A percentile compares a stretch with the other conserved stretches of the same genome.
Conservation (phyloP, 2,888 invertebrate genomes). For the Hyalella azteca region DNA sequence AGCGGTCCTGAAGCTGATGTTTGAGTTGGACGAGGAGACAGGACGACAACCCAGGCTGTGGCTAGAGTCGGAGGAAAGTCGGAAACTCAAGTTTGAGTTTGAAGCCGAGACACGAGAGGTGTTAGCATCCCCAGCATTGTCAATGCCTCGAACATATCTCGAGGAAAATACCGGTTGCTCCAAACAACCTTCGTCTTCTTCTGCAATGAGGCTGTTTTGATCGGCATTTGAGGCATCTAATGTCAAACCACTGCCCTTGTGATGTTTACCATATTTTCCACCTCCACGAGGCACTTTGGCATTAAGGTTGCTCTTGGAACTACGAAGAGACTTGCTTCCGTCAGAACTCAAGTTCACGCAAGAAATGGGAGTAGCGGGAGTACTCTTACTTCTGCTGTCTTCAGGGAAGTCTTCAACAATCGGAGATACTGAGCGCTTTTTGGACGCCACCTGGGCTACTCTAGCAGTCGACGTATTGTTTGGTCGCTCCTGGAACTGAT, state of each 20-base stretch:
- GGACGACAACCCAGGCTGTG: conserved; percentile 20
- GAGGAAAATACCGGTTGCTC: neutral
- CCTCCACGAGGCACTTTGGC: neutral
- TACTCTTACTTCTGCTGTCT: conserved; percentile 3
- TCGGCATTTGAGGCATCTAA: neutral
- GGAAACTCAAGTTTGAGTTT: conserved; percentile 16
- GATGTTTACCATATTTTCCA: conserved; percentile 11
- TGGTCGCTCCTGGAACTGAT: conserved; percentile 16
- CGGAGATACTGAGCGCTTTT: neutral
- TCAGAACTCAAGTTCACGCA: neutral
- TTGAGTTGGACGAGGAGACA: conserved; percentile 27
- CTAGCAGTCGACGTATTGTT: neutral
- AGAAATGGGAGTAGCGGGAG: neutral
- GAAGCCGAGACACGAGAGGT: conserved; percentile 6
- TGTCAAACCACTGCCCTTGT: conserved; percentile 15
- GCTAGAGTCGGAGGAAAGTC: conserved; percentile 7
- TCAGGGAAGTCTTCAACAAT: neutral
- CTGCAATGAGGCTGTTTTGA: conserved; percentile 34
- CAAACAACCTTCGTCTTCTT: conserved; percentile 24
- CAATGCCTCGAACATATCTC: neutral
- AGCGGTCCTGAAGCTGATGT: conserved; percentile 24
- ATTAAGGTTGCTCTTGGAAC: conserved; percentile 13
- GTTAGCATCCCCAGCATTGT: neutral
- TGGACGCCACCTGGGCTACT: neutral
- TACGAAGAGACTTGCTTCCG: conserved; percentile 3